Evolutionary conservation across 2,113 vertebrate genomes (phyloP).

Genomic region (Natator depressus): DNA sequence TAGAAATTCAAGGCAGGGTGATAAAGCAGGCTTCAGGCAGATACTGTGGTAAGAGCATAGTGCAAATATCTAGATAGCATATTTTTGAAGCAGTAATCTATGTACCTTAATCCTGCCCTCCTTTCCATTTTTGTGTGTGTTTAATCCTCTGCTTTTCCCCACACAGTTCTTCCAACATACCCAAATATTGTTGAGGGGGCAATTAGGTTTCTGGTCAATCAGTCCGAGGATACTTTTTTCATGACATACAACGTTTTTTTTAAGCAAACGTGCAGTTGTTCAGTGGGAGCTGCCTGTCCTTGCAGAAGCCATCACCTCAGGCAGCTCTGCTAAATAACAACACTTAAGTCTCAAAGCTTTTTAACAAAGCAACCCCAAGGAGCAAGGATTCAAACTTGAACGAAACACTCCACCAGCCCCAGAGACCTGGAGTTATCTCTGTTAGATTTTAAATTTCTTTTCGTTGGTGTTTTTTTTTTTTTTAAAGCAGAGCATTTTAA

Average conservation of each 20-base stretch:
- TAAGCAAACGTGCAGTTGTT: neutral
- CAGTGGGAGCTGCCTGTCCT: neutral
- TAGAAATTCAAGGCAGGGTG: neutral
- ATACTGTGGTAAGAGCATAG: neutral
- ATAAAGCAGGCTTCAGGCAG: neutral
- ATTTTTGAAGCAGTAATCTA: neutral
- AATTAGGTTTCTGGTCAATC: neutral
- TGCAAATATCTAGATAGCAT: neutral
- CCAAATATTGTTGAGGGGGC: neutral
- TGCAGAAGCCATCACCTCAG: neutral
- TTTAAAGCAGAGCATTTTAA: neutral
- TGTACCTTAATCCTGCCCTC: neutral
- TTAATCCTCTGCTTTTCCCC: neutral
- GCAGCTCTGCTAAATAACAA: neutral
- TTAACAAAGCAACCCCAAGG: neutral
- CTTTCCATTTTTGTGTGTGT: neutral
- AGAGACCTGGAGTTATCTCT: neutral
- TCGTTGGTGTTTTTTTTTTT: neutral
- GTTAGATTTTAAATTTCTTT: neutral
- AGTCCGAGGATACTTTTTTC: neutral
- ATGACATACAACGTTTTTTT: neutral
- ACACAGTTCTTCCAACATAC: fast-evolving
- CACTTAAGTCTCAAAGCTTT: neutral
- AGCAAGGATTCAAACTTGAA: neutral
- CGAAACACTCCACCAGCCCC: neutral